Base-by-base conservation (phyloP, 1,140 invertebrate species). In the Matsumurasca onukii region DNA sequence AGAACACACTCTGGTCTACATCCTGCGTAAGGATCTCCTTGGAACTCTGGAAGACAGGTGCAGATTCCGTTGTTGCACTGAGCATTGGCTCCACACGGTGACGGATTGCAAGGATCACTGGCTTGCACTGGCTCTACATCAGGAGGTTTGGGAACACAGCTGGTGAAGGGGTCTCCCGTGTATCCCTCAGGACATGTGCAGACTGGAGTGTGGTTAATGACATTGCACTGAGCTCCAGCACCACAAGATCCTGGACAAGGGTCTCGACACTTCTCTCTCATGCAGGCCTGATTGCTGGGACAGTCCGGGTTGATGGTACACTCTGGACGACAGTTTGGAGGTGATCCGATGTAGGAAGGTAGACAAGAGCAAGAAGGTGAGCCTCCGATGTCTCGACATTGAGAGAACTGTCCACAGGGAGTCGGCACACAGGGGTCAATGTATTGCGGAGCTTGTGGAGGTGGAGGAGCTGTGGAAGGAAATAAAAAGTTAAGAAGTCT, bases 221-320 rank as follows among this genome's bases (percentile, higher is more conserved):
- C 86, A 71, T 78, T 82, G 73, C 89, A 91, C 63, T 85, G 77
- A 15, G 88, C 86, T 52, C 81, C 80, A 61, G 85, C 77, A 57
- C 89, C 89, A 73, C 89, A 91, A 0, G 87, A 86, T 9, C 88
- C 87, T 57, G 81, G 83, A 75, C 89, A 91, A 62, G 89, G 88
- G 79, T 91, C 86, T 61, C 81, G 80, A 77, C 89, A 91, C 79
- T 86, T 88, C 75, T 88, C 83, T 71, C 84, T 85, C 48, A 89
- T 85, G 75, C 89, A 91, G 3, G 88, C 88, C 73, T 80, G 78
- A 68, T 83, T 84, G 69, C 84, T 85, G 29, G 85, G 76, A 77
- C 89, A 91, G 73, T 91, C 89, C 0, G 87, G 80, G 77, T 90
- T 88, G 24, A 89, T 84, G 5, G 82, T 81, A 80, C 89, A 91